These are phyloP conservation scores for Euphonia xanthogaster DNA, from an alignment of 2,797 vertebrate species.

Conservation along the genomic window DNA sequence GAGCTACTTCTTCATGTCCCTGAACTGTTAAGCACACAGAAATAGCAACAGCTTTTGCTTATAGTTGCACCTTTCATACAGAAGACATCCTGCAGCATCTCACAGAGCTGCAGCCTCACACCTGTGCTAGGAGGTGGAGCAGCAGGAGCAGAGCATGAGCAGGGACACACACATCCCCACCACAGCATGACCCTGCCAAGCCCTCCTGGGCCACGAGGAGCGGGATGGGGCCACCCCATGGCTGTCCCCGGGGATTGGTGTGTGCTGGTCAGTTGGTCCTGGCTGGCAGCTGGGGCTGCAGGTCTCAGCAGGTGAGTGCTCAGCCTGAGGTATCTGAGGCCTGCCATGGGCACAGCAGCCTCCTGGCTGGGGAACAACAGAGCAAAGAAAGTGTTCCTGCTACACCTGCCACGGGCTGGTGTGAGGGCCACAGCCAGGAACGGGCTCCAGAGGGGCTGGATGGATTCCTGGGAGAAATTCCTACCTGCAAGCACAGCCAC, in stretches of 20 bases:
- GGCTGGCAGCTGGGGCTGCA: background rate
- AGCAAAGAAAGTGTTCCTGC: background rate
- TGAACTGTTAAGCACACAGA: background rate
- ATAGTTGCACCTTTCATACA: background rate
- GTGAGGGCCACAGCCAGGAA: background rate
- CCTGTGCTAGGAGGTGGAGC: accelerated
- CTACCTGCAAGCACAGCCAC: background rate
- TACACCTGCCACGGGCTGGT: accelerated
- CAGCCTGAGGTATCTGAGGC: background rate
- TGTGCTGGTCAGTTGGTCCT: background rate
- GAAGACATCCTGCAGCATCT: background rate
- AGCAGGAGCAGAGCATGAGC: background rate
- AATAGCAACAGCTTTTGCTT: background rate
- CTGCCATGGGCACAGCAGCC: background rate
- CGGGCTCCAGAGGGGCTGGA: background rate
- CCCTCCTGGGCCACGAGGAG: accelerated
- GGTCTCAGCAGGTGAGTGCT: background rate
- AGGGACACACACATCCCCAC: background rate
- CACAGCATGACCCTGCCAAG: background rate
- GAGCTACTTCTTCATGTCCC: background rate
- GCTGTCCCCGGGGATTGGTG: background rate
- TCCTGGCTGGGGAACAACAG: background rate
- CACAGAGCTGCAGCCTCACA: background rate
- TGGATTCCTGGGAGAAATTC: background rate
- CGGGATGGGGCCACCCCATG: accelerated